Evolutionary conservation across 2,888 invertebrate genomes (phyloP).

Genomic region (Artemia sinica): DNA sequence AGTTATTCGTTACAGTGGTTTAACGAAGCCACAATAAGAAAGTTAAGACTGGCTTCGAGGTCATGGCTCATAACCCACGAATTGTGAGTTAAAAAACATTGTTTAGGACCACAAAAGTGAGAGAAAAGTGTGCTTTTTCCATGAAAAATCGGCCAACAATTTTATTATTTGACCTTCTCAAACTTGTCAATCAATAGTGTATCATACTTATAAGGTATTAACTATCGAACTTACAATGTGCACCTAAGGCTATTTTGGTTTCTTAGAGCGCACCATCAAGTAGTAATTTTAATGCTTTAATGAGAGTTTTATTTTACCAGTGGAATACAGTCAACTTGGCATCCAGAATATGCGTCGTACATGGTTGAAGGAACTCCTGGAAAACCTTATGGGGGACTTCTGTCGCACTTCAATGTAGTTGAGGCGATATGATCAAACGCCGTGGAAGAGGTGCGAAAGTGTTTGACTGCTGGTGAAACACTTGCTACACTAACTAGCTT

Average conservation of each 20-base stretch:
- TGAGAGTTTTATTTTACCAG: slow-evolving; percentile 31
- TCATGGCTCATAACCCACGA: too few species aligned
- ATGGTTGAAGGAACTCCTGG: slow-evolving; percentile 99
- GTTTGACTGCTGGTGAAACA: slow-evolving; percentile 55
- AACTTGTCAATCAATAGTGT: neutral
- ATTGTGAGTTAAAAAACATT: too few species aligned
- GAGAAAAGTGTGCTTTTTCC: too few species aligned
- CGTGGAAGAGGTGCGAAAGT: slow-evolving; percentile 59
- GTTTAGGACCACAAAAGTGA: too few species aligned
- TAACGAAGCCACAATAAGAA: too few species aligned
- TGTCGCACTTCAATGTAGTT: slow-evolving; percentile 93
- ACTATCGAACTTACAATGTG: neutral
- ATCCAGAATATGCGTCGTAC: slow-evolving; percentile 95
- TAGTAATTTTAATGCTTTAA: too few species aligned
- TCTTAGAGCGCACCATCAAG: too few species aligned
- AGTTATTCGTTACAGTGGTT: too few species aligned
- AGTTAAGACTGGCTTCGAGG: too few species aligned
- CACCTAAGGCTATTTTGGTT: too few species aligned
- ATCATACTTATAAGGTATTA: slow-evolving; percentile 17
- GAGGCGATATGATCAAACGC: slow-evolving; percentile 78
- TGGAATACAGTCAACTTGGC: slow-evolving; percentile 70
- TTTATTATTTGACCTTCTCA: too few species aligned
- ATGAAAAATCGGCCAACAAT: too few species aligned
- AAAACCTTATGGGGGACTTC: slow-evolving; percentile 74
- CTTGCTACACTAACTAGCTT: slow-evolving; percentile 82